phyloP scores from a whole-genome alignment of 2,797 vertebrate genomes.

The Labeo calbasu region DNA sequence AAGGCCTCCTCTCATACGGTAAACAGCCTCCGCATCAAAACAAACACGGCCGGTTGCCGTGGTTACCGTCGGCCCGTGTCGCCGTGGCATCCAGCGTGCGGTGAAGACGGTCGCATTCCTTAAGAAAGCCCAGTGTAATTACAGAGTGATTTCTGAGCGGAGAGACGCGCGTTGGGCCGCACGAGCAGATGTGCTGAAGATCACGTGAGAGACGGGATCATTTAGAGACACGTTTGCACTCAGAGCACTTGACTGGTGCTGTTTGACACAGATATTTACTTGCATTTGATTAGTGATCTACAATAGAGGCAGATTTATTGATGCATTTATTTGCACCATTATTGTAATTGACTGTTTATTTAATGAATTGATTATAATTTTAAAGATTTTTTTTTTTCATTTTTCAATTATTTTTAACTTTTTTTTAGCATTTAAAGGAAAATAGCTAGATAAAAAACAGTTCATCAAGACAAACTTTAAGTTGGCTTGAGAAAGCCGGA shows the following conservation, averaged over 20 bases:
- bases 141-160: not conserved
- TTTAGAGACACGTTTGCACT: not conserved
- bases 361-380: no score
- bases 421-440: no score
- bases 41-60: conserved; percentile 70
- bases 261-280: no score
- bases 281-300: no score
- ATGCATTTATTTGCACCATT: no score
- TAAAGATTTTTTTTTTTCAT: no score
- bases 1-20: not conserved
- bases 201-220: not conserved
- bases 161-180: not conserved
- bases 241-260: not conserved
- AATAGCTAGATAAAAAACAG: no score
- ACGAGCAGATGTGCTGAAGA: not conserved
- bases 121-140: not conserved
- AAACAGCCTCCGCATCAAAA: conserved; percentile 64
- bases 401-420: no score
- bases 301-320: no score
- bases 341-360: no score
- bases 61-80: conserved; percentile 57
- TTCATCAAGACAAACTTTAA: no score
- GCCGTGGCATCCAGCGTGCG: conserved; percentile 62
- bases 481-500: no score
- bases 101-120: conserved; percentile 62